phyloP scores from a whole-genome alignment of 2,888 invertebrate species.

The Dolichomitus sp. region DNA sequence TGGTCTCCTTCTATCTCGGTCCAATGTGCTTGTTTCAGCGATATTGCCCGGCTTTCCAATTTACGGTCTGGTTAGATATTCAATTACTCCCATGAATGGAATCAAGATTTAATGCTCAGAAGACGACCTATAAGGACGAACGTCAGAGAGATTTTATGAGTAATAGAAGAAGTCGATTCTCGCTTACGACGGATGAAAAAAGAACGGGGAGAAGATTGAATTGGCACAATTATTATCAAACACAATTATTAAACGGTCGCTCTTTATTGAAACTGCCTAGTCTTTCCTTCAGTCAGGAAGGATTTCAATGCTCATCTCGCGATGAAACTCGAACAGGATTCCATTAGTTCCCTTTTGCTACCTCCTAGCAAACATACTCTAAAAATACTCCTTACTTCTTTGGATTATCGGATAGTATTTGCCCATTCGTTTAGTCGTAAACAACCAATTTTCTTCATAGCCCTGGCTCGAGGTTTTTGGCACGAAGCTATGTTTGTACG shows the following conservation, averaged over 20 bases:
- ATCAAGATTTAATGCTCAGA: conserved; percentile 23
- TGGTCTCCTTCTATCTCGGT: not conserved
- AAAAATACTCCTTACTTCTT: conserved; percentile 17
- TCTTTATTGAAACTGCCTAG: conserved; percentile 30
- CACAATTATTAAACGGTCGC: conserved; percentile 68
- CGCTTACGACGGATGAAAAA: conserved; percentile 1
- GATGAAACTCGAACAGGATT: conserved; percentile 1
- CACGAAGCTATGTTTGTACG: conserved; percentile 1
- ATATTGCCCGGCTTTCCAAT: conserved; percentile 55
- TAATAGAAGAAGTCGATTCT: conserved; percentile 2
- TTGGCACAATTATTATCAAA: conserved; percentile 64
- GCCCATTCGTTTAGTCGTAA: conserved; percentile 21
- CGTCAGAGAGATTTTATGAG: conserved; percentile 8
- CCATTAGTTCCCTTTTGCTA: conserved; percentile 19
- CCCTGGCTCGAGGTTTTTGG: conserved; percentile 10
- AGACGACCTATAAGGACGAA: not conserved
- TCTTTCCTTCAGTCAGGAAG: not conserved
- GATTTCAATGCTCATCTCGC: conserved; percentile 12
- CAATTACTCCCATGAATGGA: conserved; percentile 73
- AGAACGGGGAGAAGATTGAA: conserved; percentile 36
- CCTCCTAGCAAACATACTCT: not conserved
- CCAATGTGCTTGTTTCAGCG: not conserved
- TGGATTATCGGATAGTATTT: conserved; percentile 47
- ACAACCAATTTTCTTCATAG: conserved; percentile 22
- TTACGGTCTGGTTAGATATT: conserved; percentile 71